Conservation (phyloP, 2,888 invertebrate species). For the Rotaria socialis region DNA sequence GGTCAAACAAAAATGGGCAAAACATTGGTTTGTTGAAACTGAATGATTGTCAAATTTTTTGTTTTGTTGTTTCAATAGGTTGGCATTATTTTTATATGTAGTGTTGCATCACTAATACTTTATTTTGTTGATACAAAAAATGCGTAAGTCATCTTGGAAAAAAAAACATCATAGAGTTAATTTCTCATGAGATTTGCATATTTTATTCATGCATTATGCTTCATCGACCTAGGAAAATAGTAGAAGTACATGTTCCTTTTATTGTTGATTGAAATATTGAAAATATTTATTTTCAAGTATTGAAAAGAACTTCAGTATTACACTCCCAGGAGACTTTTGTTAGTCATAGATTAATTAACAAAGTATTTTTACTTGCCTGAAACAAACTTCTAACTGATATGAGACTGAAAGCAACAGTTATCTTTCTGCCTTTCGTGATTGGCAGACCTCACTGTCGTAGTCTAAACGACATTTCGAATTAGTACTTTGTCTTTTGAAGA, state of each 20-base stretch:
- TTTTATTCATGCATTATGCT: neutral
- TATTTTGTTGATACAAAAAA: conserved; percentile 31
- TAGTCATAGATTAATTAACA: neutral
- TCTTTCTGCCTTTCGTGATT: neutral
- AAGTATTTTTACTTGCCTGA: neutral
- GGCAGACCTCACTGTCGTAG: neutral
- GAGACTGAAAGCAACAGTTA: neutral
- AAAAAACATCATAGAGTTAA: neutral
- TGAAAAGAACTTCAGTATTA: no score
- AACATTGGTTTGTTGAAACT: neutral
- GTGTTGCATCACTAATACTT: conserved; percentile 18
- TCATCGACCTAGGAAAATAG: no score
- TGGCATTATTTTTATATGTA: neutral
- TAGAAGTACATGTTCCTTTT: neutral
- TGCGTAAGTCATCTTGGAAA: neutral
- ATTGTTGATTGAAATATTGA: neutral
- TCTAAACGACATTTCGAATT: no score
- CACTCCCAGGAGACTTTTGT: neutral
- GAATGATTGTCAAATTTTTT: neutral
- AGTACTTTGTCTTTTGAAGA: no score
- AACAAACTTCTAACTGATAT: neutral
- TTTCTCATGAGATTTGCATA: neutral
- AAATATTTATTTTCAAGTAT: no score
- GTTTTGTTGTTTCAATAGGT: neutral
- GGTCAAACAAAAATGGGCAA: conserved; percentile 36